phyloP scores from a whole-genome alignment of 2,113 vertebrate species.

The Ariopsis seemanni region DNA sequence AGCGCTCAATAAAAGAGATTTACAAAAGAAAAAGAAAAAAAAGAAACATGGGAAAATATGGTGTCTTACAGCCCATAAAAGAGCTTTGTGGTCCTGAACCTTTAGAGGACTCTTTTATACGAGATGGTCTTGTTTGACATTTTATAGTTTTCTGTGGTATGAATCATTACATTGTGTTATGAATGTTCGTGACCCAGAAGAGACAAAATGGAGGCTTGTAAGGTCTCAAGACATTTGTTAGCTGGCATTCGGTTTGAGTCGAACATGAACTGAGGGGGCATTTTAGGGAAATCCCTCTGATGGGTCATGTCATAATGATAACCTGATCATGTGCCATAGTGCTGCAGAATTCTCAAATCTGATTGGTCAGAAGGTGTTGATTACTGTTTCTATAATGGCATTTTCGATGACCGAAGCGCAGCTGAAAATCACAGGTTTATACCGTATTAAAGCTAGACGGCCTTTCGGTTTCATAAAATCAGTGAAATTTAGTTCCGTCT shows the following conservation, averaged over 20 bases:
- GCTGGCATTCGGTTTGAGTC: conserved; percentile 17
- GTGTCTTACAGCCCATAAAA: conserved; percentile 38
- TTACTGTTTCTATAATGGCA: not conserved
- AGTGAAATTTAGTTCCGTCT: no score
- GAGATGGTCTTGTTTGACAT: conserved; percentile 41
- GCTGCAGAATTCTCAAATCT: not conserved
- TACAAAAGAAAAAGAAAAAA: conserved; percentile 45
- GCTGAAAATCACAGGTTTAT: not conserved
- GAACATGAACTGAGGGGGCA: not conserved
- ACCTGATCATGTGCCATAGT: not conserved
- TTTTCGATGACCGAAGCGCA: not conserved
- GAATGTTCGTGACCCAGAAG: conserved; percentile 53
- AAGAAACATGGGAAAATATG: conserved; percentile 37
- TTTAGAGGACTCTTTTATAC: conserved; percentile 23
- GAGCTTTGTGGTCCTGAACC: not conserved
- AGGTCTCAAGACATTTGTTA: not conserved
- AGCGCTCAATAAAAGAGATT: conserved; percentile 43
- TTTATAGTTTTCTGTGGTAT: conserved; percentile 37
- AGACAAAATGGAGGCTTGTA: not conserved
- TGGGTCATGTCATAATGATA: not conserved
- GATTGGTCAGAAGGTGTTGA: not conserved
- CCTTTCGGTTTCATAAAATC: no score
- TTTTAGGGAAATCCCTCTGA: conserved; percentile 24
- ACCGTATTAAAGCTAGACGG: not conserved
- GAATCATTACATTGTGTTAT: conserved; percentile 49